Percentiles rank a stretch among this genome's conserved stretches.
Conservation (phyloP, 2,113 vertebrate genomes). For the Melierax canorus region DNA sequence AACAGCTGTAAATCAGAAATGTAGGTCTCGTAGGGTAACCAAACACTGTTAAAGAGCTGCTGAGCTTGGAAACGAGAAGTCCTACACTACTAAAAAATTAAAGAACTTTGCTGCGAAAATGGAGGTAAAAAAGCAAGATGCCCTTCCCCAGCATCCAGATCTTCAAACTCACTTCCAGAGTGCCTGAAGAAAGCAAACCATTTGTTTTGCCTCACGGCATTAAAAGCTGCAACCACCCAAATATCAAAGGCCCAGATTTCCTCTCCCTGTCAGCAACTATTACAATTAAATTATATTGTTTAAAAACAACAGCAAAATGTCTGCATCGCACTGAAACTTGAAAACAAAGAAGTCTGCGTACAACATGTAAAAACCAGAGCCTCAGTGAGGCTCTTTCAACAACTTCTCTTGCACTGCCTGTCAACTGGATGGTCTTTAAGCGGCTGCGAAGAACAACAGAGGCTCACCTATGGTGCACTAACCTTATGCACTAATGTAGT, state of each 20-base stretch:
- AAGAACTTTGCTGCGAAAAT: neutral
- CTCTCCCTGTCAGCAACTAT: neutral
- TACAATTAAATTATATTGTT: neutral
- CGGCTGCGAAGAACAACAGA: neutral
- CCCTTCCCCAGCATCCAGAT: neutral
- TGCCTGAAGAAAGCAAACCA: neutral
- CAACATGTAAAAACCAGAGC: neutral
- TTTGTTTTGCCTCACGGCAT: neutral
- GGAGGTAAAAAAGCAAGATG: neutral
- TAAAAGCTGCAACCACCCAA: neutral
- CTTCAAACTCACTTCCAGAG: neutral
- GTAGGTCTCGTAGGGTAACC: neutral
- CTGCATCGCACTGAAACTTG: neutral
- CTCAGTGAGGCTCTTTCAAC: neutral
- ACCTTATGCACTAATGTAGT: neutral
- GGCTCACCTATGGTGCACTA: neutral
- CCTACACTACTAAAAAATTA: neutral
- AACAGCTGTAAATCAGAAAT: neutral
- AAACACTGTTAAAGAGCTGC: neutral
- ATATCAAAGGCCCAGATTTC: neutral
- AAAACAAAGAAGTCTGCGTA: neutral
- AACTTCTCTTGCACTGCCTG: neutral
- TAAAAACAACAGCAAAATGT: neutral
- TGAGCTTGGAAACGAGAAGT: neutral
- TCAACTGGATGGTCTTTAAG: neutral